Evolutionary conservation across 2,113 vertebrate genomes (phyloP), one percentile per base, ranked within the genome.

Genomic region (Archilochus colubris): DNA sequence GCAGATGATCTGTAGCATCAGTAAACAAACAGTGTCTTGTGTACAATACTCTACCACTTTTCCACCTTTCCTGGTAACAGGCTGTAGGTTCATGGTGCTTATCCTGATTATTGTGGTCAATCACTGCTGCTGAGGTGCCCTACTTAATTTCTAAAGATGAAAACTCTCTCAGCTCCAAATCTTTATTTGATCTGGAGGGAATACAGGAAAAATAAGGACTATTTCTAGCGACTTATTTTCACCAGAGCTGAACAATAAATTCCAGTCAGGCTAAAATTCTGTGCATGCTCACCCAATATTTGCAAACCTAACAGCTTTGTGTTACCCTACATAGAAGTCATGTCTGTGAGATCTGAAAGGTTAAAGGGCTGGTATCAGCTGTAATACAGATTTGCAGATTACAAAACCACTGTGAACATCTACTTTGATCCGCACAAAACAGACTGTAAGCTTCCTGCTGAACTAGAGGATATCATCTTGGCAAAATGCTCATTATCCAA

Each of bases 331-430:
- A 82, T 28, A 79, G 72, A 61, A 94, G 53, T 74, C 63, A 10
- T 69, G 86, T 89, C 88, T 83, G 57, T 81, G 82, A 95, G 91
- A 92, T 88, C 15, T 89, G 75, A 80, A 86, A 95, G 94, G 94
- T 94, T 82, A 92, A 94, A 94, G 87, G 82, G 85, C 79, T 91
- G 76, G 15, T 88, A 95, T 80, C 78, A 86, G 82, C 70, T 89
- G 59, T 92, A 95, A 88, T 70, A 84, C 89, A 96, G 96, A 96
- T 95, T 93, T 95, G 30, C 79, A 93, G 93, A 94, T 95, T 97
- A 95, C 23, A 94, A 83, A 94, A 73, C 70, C 68, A 59, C 58
- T 86, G 75, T 70, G 74, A 92, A 73, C 93, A 91, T 85, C 62
- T 77, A 69, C 70, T 92, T 27, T 82, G 82, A 95, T 89, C 51